These are phyloP conservation scores for Notolepis coatsorum DNA, from an alignment of 2,797 vertebrate genomes.

Conservation along the genomic window DNA sequence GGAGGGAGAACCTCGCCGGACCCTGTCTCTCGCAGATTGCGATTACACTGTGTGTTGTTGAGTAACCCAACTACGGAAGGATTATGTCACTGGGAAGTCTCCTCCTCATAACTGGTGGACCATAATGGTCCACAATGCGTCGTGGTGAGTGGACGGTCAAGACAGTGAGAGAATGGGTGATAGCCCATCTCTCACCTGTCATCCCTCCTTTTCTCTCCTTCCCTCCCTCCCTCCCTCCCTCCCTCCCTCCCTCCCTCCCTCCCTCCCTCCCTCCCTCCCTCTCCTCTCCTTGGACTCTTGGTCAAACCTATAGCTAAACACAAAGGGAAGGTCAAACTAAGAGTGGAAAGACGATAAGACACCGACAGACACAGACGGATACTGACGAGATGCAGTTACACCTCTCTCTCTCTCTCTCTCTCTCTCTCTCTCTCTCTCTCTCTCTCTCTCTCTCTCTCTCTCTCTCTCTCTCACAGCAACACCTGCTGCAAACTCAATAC, in stretches of 20 bases:
- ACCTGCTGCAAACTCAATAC: not conserved
- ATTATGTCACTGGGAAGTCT: too few species aligned
- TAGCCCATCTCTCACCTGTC: conserved; percentile 8
- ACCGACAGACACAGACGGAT: conserved; percentile 48
- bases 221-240: not conserved
- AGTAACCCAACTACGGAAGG: too few species aligned
- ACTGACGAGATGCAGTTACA: conserved; percentile 52
- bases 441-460: conserved; percentile 1
- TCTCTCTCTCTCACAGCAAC: conserved; percentile 12
- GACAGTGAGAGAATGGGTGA: conserved; percentile 7
- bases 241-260: not conserved
- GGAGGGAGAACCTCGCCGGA: too few species aligned
- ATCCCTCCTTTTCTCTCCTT: not conserved
- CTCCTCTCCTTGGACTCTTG: not conserved
- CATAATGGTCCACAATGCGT: too few species aligned
- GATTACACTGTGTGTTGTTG: too few species aligned
- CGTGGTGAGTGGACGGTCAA: too few species aligned
- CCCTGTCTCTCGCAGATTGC: too few species aligned
- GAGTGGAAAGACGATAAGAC: conserved; percentile 55
- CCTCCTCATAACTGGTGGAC: not conserved
- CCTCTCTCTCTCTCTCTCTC: conserved; percentile 9
- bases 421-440: conserved; percentile 14
- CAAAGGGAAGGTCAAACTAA: conserved; percentile 56
- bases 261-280: not conserved
- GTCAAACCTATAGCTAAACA: conserved; percentile 5